Percentiles rank a stretch among this genome's conserved stretches.
Evolutionary conservation across 2,797 vertebrate genomes (phyloP).

Genomic region (Lagocephalus sceleratus): DNA sequence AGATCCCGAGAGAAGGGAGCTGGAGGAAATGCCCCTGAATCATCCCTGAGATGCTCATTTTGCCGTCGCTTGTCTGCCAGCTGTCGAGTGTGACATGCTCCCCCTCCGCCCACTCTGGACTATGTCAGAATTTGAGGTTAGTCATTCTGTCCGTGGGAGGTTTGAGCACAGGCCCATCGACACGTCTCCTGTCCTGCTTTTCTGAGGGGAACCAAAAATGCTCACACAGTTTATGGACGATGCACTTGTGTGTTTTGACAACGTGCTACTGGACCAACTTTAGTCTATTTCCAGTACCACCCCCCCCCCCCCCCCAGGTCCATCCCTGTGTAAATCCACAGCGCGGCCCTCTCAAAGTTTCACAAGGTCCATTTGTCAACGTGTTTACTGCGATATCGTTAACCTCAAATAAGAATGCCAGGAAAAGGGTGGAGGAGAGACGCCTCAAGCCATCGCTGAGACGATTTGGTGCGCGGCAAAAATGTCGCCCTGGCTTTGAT

Average conservation of each 20-base stretch:
- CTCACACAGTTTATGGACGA: slow-evolving; percentile 40
- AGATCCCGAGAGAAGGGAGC: slow-evolving; percentile 7
- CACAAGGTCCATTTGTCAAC: slow-evolving; percentile 30
- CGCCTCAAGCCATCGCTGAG: slow-evolving; percentile 11
- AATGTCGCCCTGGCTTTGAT: not conserved
- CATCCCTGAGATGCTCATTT: slow-evolving; percentile 7
- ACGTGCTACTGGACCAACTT: slow-evolving; percentile 15
- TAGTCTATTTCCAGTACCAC: not conserved
- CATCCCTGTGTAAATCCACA: slow-evolving; percentile 41
- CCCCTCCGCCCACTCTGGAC: slow-evolving; percentile 24
- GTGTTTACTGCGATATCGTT: slow-evolving; percentile 55
- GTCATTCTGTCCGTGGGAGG: slow-evolving; percentile 25
- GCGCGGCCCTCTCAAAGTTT: slow-evolving; percentile 18
- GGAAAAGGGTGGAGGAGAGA: slow-evolving; percentile 10
- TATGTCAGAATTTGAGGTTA: slow-evolving; percentile 12
- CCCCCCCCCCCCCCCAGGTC: no score
- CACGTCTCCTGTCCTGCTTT: slow-evolving; percentile 24
- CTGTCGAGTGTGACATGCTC: slow-evolving; percentile 11
- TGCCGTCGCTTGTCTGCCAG: slow-evolving; percentile 6
- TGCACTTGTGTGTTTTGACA: slow-evolving; percentile 25
- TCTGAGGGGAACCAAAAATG: slow-evolving; percentile 47
- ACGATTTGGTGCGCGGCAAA: slow-evolving; percentile 1
- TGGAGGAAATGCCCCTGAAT: slow-evolving; percentile 15
- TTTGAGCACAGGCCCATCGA: no score
- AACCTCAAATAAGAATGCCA: slow-evolving; percentile 27